Evolutionary conservation across 2,113 vertebrate species (phyloP).

Genomic region (Corvus hawaiiensis): DNA sequence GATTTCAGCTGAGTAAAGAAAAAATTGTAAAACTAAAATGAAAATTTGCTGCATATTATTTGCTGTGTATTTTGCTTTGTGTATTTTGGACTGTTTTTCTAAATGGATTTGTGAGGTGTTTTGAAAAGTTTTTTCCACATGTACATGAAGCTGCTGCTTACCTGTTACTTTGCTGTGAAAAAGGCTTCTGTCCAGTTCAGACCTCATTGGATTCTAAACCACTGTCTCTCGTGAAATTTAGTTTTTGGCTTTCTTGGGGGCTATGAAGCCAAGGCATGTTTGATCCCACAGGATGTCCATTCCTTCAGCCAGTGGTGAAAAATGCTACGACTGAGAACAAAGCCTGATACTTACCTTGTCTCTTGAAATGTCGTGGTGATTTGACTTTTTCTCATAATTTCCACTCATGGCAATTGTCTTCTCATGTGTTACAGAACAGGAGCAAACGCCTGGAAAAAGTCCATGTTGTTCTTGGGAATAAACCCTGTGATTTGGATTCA

Average conservation of each 20-base stretch:
- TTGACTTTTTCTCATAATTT: background rate
- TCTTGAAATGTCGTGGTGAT: background rate
- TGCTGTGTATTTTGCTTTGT: background rate
- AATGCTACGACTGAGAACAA: background rate
- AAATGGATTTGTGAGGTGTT: background rate
- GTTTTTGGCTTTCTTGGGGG: background rate
- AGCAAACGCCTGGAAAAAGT: constrained; percentile 73
- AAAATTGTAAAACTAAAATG: background rate
- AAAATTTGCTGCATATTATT: background rate
- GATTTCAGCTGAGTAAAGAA: background rate
- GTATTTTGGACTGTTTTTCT: background rate
- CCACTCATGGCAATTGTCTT: background rate
- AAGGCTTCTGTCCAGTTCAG: background rate
- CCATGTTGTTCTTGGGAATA: constrained; percentile 86
- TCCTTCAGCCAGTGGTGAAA: background rate
- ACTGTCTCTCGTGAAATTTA: background rate
- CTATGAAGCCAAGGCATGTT: background rate
- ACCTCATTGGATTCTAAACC: background rate
- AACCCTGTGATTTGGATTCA: constrained; percentile 84
- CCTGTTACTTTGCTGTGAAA: background rate
- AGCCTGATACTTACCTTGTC: background rate
- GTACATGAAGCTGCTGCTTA: background rate
- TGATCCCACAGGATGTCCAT: background rate
- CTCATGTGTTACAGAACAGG: constrained; percentile 75
- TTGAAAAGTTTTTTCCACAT: background rate